These are phyloP conservation scores for Sycophila texana DNA, from an alignment of 2,888 invertebrate genomes.

Conservation along the genomic window DNA sequence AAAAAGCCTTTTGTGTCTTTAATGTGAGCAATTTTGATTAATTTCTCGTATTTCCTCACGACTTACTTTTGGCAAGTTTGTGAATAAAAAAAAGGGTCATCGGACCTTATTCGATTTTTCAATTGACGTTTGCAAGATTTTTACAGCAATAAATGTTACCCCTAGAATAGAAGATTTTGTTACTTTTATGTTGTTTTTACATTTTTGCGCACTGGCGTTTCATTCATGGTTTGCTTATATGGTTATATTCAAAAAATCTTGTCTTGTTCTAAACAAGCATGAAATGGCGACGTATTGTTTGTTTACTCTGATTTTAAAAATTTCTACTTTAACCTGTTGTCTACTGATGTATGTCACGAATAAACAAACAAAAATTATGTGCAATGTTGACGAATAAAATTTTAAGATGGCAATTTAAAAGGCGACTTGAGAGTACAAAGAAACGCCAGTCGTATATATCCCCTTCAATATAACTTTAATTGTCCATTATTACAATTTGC, in stretches of 20 bases:
- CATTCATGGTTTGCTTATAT: conserved; percentile 18
- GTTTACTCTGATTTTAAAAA: background rate
- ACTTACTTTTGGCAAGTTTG: conserved; percentile 21
- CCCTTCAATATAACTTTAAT: background rate
- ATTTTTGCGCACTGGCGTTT: conserved; percentile 39
- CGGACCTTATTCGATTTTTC: conserved; percentile 41
- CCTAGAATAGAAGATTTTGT: conserved; percentile 39
- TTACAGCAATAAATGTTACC: conserved; percentile 30
- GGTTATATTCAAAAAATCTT: conserved; percentile 20
- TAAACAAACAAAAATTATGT: background rate
- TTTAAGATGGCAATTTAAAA: background rate
- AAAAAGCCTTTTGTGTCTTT: background rate
- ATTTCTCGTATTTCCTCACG: conserved; percentile 12
- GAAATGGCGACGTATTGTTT: conserved; percentile 14
- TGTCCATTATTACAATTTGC: conserved; percentile 21
- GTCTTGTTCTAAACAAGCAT: conserved; percentile 23
- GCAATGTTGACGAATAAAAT: background rate
- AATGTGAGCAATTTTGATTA: conserved; percentile 30
- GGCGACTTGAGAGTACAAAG: conserved; percentile 3
- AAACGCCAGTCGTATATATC: conserved; percentile 41
- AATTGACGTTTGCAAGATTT: conserved; percentile 31
- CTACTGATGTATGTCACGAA: background rate
- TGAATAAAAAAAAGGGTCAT: background rate
- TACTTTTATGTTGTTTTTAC: conserved; percentile 25
- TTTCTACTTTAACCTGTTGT: no score